A percentile compares a stretch with the other conserved stretches of the same genome.
Conservation (phyloP, 2,113 vertebrate genomes). For the Fulica atra region DNA sequence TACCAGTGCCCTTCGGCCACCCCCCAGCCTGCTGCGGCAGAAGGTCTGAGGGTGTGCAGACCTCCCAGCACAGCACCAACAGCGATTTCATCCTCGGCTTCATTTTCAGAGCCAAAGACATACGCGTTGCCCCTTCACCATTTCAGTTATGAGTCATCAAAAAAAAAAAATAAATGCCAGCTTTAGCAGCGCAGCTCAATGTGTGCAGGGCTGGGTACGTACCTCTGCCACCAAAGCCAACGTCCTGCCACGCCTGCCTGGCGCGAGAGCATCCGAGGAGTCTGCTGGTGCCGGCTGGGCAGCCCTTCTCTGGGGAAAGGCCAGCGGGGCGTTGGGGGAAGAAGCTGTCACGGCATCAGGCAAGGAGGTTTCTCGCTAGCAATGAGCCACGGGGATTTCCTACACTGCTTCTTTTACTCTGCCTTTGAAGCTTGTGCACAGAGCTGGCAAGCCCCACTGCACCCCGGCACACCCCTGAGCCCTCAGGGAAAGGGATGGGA, state of each 20-base stretch:
- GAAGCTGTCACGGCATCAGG: neutral
- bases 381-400: neutral
- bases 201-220: neutral
- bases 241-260: neutral
- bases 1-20: neutral
- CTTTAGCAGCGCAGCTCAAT: neutral
- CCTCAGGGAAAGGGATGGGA: conserved; percentile 12
- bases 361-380: neutral
- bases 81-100: neutral
- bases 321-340: neutral
- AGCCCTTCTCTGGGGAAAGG: neutral
- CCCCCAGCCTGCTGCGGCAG: neutral
- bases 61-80: neutral
- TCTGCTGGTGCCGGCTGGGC: neutral
- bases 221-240: neutral
- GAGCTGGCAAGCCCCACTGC: neutral
- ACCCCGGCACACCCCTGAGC: conserved; percentile 15
- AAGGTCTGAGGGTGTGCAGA: neutral
- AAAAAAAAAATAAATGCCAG: neutral
- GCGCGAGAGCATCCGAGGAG: neutral
- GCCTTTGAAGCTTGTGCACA: neutral
- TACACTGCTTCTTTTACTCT: neutral
- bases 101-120: neutral
- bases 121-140: fast-evolving
- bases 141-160: neutral